Base-by-base conservation (phyloP, 2,797 vertebrate genomes). In the Danio tinwini region DNA sequence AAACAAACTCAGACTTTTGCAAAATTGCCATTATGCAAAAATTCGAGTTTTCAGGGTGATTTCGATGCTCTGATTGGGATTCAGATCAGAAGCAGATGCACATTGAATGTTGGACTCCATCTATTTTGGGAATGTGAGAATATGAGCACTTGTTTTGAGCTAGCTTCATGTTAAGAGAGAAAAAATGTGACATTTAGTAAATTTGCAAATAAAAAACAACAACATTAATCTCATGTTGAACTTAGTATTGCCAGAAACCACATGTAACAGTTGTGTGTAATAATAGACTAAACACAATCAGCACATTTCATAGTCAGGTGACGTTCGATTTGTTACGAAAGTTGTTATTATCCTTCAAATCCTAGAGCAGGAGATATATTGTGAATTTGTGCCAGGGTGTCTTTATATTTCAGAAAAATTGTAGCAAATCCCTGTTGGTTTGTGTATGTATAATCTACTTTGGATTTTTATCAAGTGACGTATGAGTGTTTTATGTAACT, bases 401-500 rank as follows among this genome's bases (percentile, higher is more conserved):
- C 56, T 81, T 84, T 81, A 50, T 78, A 80, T 81, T 78, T 74
- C 82, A 81, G 71, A 84, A 82, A n/a, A 69, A 52, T 14, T 64
- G 85, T 86, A 86, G 85, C 85, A 83, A 47, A 81, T 82, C 55
- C 67, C 55, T 44, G 85, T 84, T 83, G 45, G 80, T 73, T 78
- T 78, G 40, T 76, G 80, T 70, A 14, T 72, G 74, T 81, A 67
- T 82, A 64, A 76, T 56, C 56, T 63, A 44, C 76, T 69, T 42
- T 78, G 64, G 64, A 68, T 81, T 82, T 82, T 82, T 77, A 82
- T 80, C 58, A 44, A 74, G 85, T 86, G 80, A 81, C 37, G 85
- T 87, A 90, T 86, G 44, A 86, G 88, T 80, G 90, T 91, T 89
- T 90, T 85, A 88, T 88, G 90, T 92, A 86, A 87, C 88, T 91